Percentiles rank a stretch among this genome's conserved stretches.
These are phyloP conservation scores for Carcinoscorpius rotundicauda DNA, from an alignment of 1,140 invertebrate species.

Conservation along the genomic window DNA sequence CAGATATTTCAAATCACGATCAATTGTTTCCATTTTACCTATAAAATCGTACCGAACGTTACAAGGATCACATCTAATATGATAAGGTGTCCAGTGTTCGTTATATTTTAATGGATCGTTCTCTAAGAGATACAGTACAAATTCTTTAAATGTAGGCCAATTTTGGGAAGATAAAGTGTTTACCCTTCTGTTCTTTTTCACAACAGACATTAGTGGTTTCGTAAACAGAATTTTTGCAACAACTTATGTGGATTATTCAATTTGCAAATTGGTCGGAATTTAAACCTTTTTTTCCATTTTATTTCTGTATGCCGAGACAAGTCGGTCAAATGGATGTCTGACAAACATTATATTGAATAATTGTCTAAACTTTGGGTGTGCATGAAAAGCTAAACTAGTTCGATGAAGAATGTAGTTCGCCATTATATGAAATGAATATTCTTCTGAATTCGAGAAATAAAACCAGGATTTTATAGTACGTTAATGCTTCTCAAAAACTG, in stretches of 20 bases:
- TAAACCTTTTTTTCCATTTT: slow-evolving; percentile 20
- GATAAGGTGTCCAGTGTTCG: slow-evolving; percentile 30
- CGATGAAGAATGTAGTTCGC: slow-evolving; percentile 24
- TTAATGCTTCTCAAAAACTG: slow-evolving; percentile 23
- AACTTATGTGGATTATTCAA: too few species aligned
- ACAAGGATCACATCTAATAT: slow-evolving; percentile 29
- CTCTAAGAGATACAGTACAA: slow-evolving; percentile 26
- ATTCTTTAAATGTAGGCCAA: slow-evolving; percentile 26
- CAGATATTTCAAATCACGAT: slow-evolving; percentile 23
- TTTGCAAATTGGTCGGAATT: too few species aligned
- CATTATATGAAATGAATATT: slow-evolving; percentile 21
- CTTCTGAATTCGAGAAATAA: too few species aligned
- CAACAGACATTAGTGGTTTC: not conserved
- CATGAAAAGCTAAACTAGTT: slow-evolving; percentile 19
- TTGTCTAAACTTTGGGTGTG: slow-evolving; percentile 6
- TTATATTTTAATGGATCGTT: slow-evolving; percentile 23
- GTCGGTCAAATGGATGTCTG: slow-evolving; percentile 29
- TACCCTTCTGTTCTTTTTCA: not conserved
- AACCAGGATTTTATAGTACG: not conserved
- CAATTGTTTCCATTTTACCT: slow-evolving; percentile 30
- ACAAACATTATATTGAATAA: slow-evolving; percentile 28
- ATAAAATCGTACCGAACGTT: slow-evolving; percentile 28
- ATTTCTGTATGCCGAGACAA: slow-evolving; percentile 29
- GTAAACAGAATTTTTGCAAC: too few species aligned
- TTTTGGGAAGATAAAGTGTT: not conserved